Base-by-base conservation (phyloP, 2,113 vertebrate genomes). In the Lycocorax pyrrhopterus region DNA sequence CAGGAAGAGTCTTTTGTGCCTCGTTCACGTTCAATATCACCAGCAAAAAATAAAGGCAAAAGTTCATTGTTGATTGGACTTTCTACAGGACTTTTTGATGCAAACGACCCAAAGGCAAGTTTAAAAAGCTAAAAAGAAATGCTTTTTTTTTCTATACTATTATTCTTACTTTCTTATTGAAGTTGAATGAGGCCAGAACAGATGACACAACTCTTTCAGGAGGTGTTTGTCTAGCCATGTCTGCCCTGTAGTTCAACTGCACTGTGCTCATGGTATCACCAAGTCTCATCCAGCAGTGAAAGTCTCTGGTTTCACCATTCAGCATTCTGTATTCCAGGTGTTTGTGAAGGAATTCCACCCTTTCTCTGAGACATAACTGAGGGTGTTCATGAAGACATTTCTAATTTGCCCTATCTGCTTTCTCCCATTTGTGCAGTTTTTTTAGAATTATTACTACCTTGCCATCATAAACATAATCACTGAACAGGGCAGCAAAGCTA, bases 41-140 rank as follows among this genome's bases (percentile, higher is more conserved):
- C 99, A 82, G 97, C 98, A 76, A 99, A 98, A 97, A 97, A 89
- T 87, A 98, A 98, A 96, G 98, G 96, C 84, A 98, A 98, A 93
- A 97, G 98, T 53, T 97, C 98, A 10, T 97, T 99, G 82, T 96
- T 99, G 92, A 98, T 99, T 72, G 98, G 99, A 67, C 98, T 99
- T 94, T 99, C 99, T 77, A 99, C 99, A 15, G 99, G 99, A 93
- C 98, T 99, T 73, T 99, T 99, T 93, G 99, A 99, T 94, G 97
- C 98, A 96, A 99, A 99, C 25, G 99, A 99, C 93, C 99, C 99
- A 94, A 99, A 99, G 99, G 99, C 98, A 98, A 98, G 96, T 97
- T 93, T 22, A 41, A 60, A 89, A 77, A 59, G 39, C 2, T 17
- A 6, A 62, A 53, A 44, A 22, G 15, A 19, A 91, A 73, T 75